Percentiles rank a stretch among this genome's conserved stretches.
Conservation (phyloP, 2,113 vertebrate genomes). For the Lepisosteus oculatus region DNA sequence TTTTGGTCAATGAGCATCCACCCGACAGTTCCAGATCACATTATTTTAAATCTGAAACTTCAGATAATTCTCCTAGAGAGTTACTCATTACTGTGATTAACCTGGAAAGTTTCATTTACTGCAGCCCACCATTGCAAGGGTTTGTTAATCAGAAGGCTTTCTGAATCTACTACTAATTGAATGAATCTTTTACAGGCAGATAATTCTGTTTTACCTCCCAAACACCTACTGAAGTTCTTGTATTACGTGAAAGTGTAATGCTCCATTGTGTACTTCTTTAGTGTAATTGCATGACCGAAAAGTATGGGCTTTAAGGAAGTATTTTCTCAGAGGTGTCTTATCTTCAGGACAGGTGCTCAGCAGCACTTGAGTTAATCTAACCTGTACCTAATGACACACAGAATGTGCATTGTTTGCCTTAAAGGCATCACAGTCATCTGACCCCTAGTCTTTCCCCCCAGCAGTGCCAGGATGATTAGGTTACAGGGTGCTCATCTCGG, state of each 20-base stretch:
- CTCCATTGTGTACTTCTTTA: not conserved
- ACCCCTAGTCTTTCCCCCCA: not conserved
- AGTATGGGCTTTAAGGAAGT: not conserved
- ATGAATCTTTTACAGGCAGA: no score
- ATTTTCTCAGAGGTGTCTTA: not conserved
- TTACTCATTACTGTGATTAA: no score
- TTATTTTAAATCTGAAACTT: no score
- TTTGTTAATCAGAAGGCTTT: no score
- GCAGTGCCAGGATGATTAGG: conserved; percentile 29
- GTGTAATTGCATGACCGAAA: not conserved
- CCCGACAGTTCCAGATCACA: no score
- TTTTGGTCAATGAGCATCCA: not conserved
- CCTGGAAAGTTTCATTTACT: no score
- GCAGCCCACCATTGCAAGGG: no score
- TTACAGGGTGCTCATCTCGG: conserved; percentile 50
- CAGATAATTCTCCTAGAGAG: no score
- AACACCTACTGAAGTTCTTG: no score
- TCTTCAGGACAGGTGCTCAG: conserved; percentile 61
- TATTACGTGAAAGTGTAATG: no score
- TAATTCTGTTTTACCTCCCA: no score
- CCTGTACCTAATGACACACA: not conserved
- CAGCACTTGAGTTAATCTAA: conserved; percentile 8
- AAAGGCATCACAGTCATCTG: not conserved
- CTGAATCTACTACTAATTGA: no score
- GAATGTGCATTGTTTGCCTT: conserved; percentile 1